Percentiles rank a stretch among this genome's conserved stretches.
These are phyloP conservation scores for Eristalis tenax DNA, from an alignment of 2,888 invertebrate genomes.

Conservation along the genomic window DNA sequence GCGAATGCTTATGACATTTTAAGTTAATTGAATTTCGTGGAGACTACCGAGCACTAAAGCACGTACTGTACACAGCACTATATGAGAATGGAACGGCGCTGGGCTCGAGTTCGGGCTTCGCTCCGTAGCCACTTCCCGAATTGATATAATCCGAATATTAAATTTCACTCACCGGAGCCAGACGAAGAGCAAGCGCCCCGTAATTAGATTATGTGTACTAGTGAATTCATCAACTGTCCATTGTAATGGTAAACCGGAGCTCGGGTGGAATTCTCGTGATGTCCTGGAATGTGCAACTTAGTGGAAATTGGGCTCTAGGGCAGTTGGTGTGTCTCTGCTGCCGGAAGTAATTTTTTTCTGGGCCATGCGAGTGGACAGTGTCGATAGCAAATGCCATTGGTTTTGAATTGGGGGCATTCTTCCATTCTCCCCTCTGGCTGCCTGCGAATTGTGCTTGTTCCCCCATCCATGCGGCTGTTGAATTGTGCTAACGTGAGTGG, in stretches of 20 bases:
- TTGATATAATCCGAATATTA: slow-evolving; percentile 66
- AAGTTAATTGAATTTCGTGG: slow-evolving; percentile 70
- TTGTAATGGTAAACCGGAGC: slow-evolving; percentile 55
- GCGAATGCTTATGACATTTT: slow-evolving; percentile 70
- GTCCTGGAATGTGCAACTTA: not conserved
- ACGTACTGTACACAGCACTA: slow-evolving; percentile 42
- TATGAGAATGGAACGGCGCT: not conserved
- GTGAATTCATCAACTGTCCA: slow-evolving; percentile 25
- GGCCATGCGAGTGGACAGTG: not conserved
- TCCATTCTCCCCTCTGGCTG: not conserved
- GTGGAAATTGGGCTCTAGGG: not conserved
- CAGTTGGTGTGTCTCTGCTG: not conserved
- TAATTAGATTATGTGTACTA: slow-evolving; percentile 58
- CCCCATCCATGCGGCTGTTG: not conserved
- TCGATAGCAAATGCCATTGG: not conserved
- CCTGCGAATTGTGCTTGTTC: too few relatives aligned
- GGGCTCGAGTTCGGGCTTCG: not conserved
- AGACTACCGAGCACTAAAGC: slow-evolving; percentile 46
- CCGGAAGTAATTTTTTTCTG: not conserved
- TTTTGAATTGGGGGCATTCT: not conserved
- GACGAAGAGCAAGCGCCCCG: not conserved
- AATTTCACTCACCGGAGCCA: slow-evolving; percentile 55
- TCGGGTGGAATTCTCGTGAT: slow-evolving; percentile 14
- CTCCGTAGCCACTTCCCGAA: slow-evolving; percentile 25
- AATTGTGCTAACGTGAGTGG: not conserved